phyloP scores from a whole-genome alignment of 2,797 vertebrate species.

The Eurystomus glaucurus region DNA sequence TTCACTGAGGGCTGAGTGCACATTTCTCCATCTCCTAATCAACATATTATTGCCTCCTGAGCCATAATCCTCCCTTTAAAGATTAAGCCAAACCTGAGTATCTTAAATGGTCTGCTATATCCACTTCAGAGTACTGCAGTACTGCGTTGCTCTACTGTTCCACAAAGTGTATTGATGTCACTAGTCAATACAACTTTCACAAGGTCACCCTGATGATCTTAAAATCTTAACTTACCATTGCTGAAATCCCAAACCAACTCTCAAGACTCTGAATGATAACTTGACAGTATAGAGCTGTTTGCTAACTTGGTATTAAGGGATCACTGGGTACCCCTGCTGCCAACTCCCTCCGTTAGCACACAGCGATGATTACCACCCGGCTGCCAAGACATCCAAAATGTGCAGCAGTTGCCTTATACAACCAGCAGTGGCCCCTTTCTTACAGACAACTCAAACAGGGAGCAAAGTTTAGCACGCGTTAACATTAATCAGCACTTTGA shows the following conservation, averaged over 20 bases:
- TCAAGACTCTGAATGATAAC: not conserved
- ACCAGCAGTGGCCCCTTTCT: not conserved
- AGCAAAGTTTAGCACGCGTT: not conserved
- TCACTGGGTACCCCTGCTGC: not conserved
- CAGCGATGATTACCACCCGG: not conserved
- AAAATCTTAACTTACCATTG: not conserved
- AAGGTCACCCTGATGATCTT: not conserved
- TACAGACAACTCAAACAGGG: not conserved
- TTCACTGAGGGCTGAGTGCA: not conserved
- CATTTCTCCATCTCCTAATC: not conserved
- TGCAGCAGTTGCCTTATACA: not conserved
- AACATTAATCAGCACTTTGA: not conserved
- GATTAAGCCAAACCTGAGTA: not conserved
- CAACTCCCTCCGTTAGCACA: not conserved
- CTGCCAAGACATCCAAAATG: not conserved
- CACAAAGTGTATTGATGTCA: not conserved
- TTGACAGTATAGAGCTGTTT: not conserved
- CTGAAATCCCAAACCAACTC: not conserved
- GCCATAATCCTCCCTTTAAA: not conserved
- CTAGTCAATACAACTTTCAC: not conserved
- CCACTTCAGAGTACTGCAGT: not conserved
- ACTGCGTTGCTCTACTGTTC: not conserved
- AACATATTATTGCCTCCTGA: not conserved
- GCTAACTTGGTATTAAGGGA: not conserved
- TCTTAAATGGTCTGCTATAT: not conserved